Evolutionary conservation across 2,797 vertebrate species (phyloP), one percentile per base, ranked within the genome.

Genomic region (Smutsia gigantea): DNA sequence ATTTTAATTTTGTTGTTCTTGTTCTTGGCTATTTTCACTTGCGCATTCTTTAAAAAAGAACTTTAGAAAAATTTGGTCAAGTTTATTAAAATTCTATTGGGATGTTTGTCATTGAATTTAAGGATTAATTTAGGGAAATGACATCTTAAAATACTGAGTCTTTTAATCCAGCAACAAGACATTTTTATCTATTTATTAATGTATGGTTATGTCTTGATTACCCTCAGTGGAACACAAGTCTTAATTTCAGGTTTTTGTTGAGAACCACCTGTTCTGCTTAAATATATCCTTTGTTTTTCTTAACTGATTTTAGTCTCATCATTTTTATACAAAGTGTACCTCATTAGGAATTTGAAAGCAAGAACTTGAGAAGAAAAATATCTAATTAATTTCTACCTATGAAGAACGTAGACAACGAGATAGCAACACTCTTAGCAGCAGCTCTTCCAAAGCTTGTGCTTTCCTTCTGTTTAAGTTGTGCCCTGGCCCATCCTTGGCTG

Each of bases 201-300:
- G 95, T 92, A 82, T 61, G n/a, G 39, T 82, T 97, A 69, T 90
- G 51, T 97, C 29, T 90, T 96, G 69, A 96, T 95, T 92, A 83
- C 42, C 81, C 46, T 94, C 78, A n/a, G 49, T 49, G 88, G 90
- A 96, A 93, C 71, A 93, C 18, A 96, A 94, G 51, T 87, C 77
- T 71, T 83, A 96, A 96, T 93, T 97, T 95, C 46, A 94, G 87
- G 86, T 77, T 96, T 96, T 92, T 97, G 49, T 93, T 94, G 91
- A 87, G 87, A 96, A 91, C 89, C 81, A 96, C 89, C 94, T 92
- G 71, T 92, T 96, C 64, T 72, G 66, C 68, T 93, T 95, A 75
- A 97, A 96, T 95, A 90, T 84, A 31, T 88, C 39, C 82, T 95
- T 95, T 96, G 81, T 94, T 96, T 97, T 88, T 53, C 77, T 61